Conservation (phyloP, 2,888 invertebrate genomes). For the Drosophila stalkeri region DNA sequence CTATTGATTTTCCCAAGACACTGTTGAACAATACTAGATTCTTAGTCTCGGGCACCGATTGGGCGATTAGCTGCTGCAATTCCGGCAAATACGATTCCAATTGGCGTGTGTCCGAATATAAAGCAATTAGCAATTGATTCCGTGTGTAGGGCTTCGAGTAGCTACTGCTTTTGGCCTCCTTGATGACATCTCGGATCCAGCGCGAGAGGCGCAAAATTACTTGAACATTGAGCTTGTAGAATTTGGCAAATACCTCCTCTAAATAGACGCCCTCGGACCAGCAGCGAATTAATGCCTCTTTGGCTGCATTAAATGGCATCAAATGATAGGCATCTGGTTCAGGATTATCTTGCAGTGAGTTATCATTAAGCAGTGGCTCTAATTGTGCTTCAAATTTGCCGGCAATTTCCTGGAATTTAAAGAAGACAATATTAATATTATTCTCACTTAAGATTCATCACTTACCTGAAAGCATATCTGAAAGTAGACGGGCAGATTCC, state of each 20-base stretch:
- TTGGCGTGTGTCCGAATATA: slow-evolving; percentile 77
- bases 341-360: slow-evolving; percentile 43
- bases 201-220: slow-evolving; percentile 91
- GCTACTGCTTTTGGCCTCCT: slow-evolving; percentile 40
- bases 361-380: slow-evolving; percentile 75
- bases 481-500: slow-evolving; percentile 98
- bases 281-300: slow-evolving; percentile 87
- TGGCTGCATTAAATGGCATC: slow-evolving; percentile 85
- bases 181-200: slow-evolving; percentile 87
- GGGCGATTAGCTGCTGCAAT: slow-evolving; percentile 89
- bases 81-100: slow-evolving; percentile 68
- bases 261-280: slow-evolving; percentile 94
- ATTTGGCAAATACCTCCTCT: slow-evolving; percentile 91
- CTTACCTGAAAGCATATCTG: slow-evolving; percentile 92
- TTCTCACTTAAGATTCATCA: slow-evolving; percentile 69
- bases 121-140: slow-evolving; percentile 70
- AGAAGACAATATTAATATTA: background rate
- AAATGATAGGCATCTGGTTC: slow-evolving; percentile 65
- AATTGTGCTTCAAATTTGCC: slow-evolving; percentile 85
- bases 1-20: slow-evolving; percentile 74
- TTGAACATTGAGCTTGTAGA: slow-evolving; percentile 95
- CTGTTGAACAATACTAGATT: slow-evolving; percentile 58
- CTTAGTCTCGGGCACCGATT: slow-evolving; percentile 54
- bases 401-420: slow-evolving; percentile 89
- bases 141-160: slow-evolving; percentile 59